Percentiles rank a stretch among this genome's conserved stretches.
phyloP scores from a whole-genome alignment of 2,888 invertebrate species.

The Eupithecia abbreviata region DNA sequence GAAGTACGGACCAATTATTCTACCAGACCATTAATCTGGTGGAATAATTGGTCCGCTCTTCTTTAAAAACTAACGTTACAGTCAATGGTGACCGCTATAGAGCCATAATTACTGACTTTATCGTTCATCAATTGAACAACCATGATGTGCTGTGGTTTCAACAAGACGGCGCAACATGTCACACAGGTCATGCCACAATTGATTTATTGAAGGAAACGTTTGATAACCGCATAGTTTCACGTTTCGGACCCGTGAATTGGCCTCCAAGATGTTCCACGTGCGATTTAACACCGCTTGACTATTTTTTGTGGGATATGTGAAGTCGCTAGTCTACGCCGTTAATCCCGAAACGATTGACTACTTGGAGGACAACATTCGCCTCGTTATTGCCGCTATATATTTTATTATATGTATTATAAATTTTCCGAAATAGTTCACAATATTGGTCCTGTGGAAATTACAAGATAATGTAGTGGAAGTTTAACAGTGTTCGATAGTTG shows the following conservation, averaged over 20 bases:
- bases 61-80: too few species aligned
- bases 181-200: conserved; percentile 50
- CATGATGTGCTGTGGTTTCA: too few species aligned
- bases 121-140: too few species aligned
- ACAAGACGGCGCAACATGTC: conserved; percentile 41
- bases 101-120: too few species aligned
- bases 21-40: too few species aligned
- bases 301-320: too few species aligned
- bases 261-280: background rate
- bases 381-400: conserved; percentile 27
- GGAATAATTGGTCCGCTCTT: too few species aligned
- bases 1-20: too few species aligned
- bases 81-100: too few species aligned
- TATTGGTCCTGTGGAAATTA: background rate
- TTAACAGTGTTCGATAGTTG: conserved; percentile 8
- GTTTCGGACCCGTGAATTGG: background rate
- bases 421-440: too few species aligned
- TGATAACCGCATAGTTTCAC: background rate
- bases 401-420: too few species aligned
- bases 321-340: conserved; percentile 32
- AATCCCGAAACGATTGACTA: conserved; percentile 43
- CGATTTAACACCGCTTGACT: background rate
- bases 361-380: conserved; percentile 43
- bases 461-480: conserved; percentile 7
- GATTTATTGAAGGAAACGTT: conserved; percentile 42